Conservation (phyloP, 2,888 invertebrate species). For the Eucera pruinosa region DNA sequence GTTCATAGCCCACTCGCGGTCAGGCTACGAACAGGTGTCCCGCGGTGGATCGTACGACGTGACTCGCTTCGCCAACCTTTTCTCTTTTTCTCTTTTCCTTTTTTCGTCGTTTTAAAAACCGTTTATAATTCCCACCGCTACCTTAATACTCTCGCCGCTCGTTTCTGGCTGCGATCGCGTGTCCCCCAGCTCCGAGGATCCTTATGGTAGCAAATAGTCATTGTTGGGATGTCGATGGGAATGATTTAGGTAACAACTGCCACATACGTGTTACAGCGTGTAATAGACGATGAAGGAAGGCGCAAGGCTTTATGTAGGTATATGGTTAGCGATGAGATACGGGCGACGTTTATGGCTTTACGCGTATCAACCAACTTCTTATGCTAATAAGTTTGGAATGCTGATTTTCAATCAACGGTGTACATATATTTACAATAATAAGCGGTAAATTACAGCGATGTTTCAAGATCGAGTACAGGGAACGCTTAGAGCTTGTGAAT, state of each 20-base stretch:
- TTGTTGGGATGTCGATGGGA: slow-evolving; percentile 13
- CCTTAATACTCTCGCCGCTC: slow-evolving; percentile 27
- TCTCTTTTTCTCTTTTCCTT: background rate
- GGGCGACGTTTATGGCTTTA: background rate
- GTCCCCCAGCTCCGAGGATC: slow-evolving; percentile 1
- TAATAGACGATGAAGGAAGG: background rate
- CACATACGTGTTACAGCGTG: background rate
- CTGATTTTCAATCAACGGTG: background rate
- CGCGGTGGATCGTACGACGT: slow-evolving; percentile 46
- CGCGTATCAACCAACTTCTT: too few relatives aligned
- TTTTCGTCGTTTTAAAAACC: slow-evolving; percentile 33
- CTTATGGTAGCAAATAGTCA: slow-evolving; percentile 13
- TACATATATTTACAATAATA: background rate
- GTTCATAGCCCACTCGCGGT: slow-evolving; percentile 57
- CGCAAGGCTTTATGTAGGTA: too few relatives aligned
- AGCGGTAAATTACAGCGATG: too few relatives aligned
- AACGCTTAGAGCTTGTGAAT: too few relatives aligned
- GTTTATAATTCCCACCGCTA: slow-evolving; percentile 57
- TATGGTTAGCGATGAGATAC: background rate
- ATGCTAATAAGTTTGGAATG: too few relatives aligned
- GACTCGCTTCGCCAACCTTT: slow-evolving; percentile 33
- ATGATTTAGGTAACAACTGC: background rate
- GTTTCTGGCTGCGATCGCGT: slow-evolving; percentile 34
- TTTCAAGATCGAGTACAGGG: too few relatives aligned
- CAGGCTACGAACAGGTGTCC: slow-evolving; percentile 66